Evolutionary conservation across 2,888 invertebrate species (phyloP).

Genomic region (Lepidochrysops patricia): DNA sequence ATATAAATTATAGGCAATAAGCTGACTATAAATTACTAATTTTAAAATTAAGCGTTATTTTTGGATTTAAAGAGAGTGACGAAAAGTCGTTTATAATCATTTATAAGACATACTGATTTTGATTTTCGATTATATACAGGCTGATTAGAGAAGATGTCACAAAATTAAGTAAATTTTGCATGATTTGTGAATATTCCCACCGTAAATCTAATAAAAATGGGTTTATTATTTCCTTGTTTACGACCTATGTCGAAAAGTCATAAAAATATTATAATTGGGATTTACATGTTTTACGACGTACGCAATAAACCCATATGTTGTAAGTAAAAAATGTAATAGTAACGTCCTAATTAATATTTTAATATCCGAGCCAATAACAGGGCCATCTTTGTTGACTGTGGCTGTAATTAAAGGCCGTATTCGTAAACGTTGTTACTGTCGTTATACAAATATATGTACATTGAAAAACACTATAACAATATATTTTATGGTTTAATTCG

Average conservation of each 20-base stretch:
- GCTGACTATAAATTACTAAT: too few relatives aligned
- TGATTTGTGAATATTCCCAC: not conserved
- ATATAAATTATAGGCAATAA: too few relatives aligned
- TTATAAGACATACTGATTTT: too few relatives aligned
- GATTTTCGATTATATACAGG: too few relatives aligned
- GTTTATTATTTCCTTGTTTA: slow-evolving; percentile 3
- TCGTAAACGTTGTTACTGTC: not conserved
- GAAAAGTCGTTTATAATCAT: too few relatives aligned
- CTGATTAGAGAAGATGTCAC: too few relatives aligned
- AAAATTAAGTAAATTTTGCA: not conserved
- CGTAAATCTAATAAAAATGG: not conserved
- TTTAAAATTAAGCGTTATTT: too few relatives aligned
- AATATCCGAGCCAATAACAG: not conserved
- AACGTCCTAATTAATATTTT: not conserved
- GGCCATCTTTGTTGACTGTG: not conserved
- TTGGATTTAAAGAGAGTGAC: too few relatives aligned
- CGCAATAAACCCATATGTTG: not conserved
- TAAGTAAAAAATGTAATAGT: not conserved
- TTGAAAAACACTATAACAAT: too few relatives aligned
- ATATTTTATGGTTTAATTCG: too few relatives aligned
- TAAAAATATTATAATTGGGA: not conserved
- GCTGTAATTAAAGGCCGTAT: not conserved
- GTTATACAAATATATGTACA: too few relatives aligned
- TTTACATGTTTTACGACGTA: slow-evolving; percentile 1
- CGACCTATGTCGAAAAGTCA: not conserved